A percentile compares a stretch with the other conserved stretches of the same genome.
Conservation (phyloP, 1,140 invertebrate species). For the Meloidogyne hapla region DNA sequence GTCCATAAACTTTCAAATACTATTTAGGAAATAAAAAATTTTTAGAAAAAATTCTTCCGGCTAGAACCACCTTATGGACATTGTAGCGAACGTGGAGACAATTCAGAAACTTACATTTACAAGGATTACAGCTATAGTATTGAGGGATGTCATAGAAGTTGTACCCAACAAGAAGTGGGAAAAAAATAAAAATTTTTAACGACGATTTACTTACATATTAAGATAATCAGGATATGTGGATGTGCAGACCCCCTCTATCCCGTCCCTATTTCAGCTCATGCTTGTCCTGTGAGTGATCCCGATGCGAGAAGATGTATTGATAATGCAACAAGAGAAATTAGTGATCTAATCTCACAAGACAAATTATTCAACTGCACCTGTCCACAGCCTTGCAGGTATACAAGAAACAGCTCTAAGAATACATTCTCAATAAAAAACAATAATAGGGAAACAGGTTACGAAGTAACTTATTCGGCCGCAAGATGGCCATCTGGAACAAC, state of each 20-base stretch:
- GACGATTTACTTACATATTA: not conserved
- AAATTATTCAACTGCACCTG: constrained; percentile 54
- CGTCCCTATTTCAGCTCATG: constrained; percentile 20
- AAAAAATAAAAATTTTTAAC: not conserved
- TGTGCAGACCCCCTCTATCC: constrained; percentile 61
- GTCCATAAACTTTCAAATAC: constrained; percentile 23
- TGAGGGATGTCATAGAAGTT: constrained; percentile 62
- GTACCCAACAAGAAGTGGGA: constrained; percentile 59
- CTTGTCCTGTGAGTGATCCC: constrained; percentile 51
- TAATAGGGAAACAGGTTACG: constrained; percentile 61
- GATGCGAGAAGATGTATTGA: constrained; percentile 58
- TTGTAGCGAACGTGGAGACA: constrained; percentile 56
- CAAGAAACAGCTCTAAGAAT: not conserved
- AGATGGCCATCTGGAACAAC: constrained; percentile 63
- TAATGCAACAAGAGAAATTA: constrained; percentile 56
- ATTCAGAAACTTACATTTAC: constrained; percentile 55
- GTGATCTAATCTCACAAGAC: constrained; percentile 51
- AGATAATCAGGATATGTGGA: constrained; percentile 53
- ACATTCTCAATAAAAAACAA: constrained; percentile 20
- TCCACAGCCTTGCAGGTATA: constrained; percentile 62
- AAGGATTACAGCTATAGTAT: constrained; percentile 63
- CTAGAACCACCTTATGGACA: constrained; percentile 57
- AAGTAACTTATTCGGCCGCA: constrained; percentile 63
- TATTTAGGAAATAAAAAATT: not conserved
- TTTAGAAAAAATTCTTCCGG: constrained; percentile 61